Base-by-base conservation (phyloP, 2,888 invertebrate genomes). In the Agapostemon virescens region DNA sequence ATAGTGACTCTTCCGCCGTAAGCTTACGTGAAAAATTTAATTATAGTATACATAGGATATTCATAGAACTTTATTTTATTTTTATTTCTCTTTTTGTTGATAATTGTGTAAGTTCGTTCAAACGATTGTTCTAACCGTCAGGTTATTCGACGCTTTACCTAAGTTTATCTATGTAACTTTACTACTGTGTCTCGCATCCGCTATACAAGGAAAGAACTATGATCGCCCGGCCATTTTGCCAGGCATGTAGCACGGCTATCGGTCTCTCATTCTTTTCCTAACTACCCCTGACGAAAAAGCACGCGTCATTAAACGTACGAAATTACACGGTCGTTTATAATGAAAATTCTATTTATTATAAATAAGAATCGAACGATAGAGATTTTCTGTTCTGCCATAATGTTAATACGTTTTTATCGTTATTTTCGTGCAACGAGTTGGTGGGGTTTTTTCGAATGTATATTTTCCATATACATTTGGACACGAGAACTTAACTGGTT, bases 21-120 rank as follows among this genome's bases (percentile, higher is more conserved):
- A 36, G 23, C 26, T 40, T 26, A 23, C 42, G 67, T 30, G 61
- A 45, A 15, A 33, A 26, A 15, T 55, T 55, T 55, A 15, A 55
- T 42, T 66, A 23, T n/a, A n/a, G n/a, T n/a, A n/a, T 49, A 33
- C 49, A 17, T 77, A 77, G 26, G 36, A 38, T 55, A 67, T 36
- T 20, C 0, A 52, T 42, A 11, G 23, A 42, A 15, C 40, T 52
- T 33, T 42, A 52, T n/a, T 33, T 63, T 52, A n/a, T n/a, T n/a
- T n/a, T n/a, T n/a, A n/a, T 52, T n/a, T 20, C 23, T 52, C 17
- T 61, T 61, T 63, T 2, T 36, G 33, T 63, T 66, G 17, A n/a
- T 45, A 20, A 61, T 69, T 68, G 26, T 26, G 20, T 55, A 15
- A n/a, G 67, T 55, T 30, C 17, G 58, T 71, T 52, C 49, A 23